These are phyloP conservation scores for Yponomeuta sedellus DNA, from an alignment of 2,888 invertebrate genomes.

Conservation along the genomic window DNA sequence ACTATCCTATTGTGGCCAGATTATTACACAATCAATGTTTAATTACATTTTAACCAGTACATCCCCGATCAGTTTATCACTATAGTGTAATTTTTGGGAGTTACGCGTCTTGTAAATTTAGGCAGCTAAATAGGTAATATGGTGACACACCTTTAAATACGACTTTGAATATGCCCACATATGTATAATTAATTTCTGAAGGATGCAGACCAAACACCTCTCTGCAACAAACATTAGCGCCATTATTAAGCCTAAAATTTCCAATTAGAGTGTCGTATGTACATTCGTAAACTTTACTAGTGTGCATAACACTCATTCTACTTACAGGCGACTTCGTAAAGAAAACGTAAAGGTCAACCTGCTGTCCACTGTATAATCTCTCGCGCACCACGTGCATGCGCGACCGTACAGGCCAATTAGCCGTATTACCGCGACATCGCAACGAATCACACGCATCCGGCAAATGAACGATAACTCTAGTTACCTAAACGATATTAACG, in stretches of 20 bases:
- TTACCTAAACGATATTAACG: not conserved
- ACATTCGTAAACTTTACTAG: too few species aligned
- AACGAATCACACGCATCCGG: constrained; percentile 25
- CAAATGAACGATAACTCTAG: not conserved
- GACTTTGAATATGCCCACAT: too few species aligned
- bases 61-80: not conserved
- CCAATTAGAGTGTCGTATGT: constrained; percentile 2
- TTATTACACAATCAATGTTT: not conserved
- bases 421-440: constrained; percentile 26
- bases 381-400: not conserved
- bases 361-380: too few species aligned
- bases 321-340: too few species aligned
- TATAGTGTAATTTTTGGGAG: not conserved
- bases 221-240: not conserved
- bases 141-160: too few species aligned
- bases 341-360: too few species aligned
- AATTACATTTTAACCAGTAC: not conserved
- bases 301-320: too few species aligned
- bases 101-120: not conserved
- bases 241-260: not conserved
- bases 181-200: too few species aligned
- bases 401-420: constrained; percentile 27
- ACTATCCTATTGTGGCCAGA: not conserved
- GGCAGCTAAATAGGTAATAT: too few species aligned
- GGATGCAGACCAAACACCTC: not conserved